A percentile compares a stretch with the other conserved stretches of the same genome.
Evolutionary conservation across 2,797 vertebrate species (phyloP).

Genomic region (Sorex maritimensis): DNA sequence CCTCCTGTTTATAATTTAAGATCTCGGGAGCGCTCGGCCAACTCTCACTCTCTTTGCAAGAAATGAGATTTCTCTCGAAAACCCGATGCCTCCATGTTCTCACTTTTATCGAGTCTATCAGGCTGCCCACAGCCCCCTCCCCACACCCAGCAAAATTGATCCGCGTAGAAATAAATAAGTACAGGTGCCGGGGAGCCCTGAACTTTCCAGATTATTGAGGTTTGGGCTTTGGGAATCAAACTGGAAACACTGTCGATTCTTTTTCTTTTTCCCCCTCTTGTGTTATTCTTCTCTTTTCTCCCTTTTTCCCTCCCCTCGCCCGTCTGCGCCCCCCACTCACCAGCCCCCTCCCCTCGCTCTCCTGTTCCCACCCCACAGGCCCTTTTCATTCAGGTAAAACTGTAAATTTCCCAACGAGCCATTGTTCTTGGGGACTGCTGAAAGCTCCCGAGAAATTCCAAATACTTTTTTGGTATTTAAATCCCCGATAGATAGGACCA

Average conservation of each 20-base stretch:
- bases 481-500: constrained; percentile 89
- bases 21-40: constrained; percentile 82
- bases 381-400: constrained; percentile 91
- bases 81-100: constrained; percentile 79
- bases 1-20: constrained; percentile 87
- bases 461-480: constrained; percentile 87
- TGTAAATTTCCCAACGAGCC: constrained; percentile 89
- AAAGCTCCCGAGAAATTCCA: constrained; percentile 84
- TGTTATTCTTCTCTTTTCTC: constrained; percentile 71
- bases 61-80: constrained; percentile 87
- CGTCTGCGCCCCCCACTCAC: background rate
- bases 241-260: constrained; percentile 48
- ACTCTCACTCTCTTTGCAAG: constrained; percentile 82
- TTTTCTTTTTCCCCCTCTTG: constrained; percentile 27
- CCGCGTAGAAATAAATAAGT: constrained; percentile 54
- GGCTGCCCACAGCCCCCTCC: constrained; percentile 63
- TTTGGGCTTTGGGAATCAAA: constrained; percentile 53
- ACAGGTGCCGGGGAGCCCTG: constrained; percentile 89
- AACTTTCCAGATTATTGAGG: constrained; percentile 85
- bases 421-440: constrained; percentile 88
- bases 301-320: constrained; percentile 35
- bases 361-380: constrained; percentile 65
- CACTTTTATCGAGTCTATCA: constrained; percentile 86
- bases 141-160: background rate
- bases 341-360: constrained; percentile 11